Evolutionary conservation across 2,113 vertebrate species (phyloP).

Genomic region (Ameiurus melas): DNA sequence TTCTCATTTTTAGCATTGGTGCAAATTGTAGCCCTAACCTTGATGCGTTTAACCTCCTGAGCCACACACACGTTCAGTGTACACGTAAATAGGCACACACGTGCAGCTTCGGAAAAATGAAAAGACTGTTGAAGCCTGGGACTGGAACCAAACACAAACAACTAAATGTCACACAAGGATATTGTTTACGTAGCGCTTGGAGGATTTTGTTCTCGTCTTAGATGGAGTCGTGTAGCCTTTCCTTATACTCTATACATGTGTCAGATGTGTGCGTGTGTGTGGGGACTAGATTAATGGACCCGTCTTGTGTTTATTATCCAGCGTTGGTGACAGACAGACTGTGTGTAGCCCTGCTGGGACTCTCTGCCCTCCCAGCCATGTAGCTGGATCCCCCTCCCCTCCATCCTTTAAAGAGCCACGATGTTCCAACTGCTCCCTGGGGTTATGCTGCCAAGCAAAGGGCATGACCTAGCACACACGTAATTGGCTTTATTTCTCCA

Average conservation of each 20-base stretch:
- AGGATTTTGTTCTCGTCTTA: conserved; percentile 1
- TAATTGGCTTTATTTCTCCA: conserved; percentile 51
- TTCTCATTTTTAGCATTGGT: conserved; percentile 38
- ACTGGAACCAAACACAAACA: conserved; percentile 47
- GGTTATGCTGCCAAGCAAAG: conserved; percentile 49
- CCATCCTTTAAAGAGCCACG: conserved; percentile 45
- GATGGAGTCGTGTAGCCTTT: conserved; percentile 1
- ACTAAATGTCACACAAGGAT: conserved; percentile 35
- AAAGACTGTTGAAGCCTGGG: conserved; percentile 25
- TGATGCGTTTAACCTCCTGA: conserved; percentile 33
- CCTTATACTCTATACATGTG: conserved; percentile 11
- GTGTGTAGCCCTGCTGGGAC: conserved; percentile 42
- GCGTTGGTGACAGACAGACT: conserved; percentile 40
- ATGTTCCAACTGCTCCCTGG: conserved; percentile 52
- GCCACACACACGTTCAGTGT: not conserved
- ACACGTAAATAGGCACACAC: not conserved
- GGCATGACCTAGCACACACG: conserved; percentile 41
- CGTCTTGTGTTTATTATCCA: conserved; percentile 45
- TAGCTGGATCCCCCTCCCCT: conserved; percentile 26
- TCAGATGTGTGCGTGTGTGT: not conserved
- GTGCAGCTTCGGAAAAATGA: conserved; percentile 27
- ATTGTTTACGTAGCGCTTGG: conserved; percentile 8
- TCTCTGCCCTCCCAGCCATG: conserved; percentile 38
- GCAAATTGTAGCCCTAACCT: conserved; percentile 38
- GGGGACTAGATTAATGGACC: conserved; percentile 45